phyloP scores from a whole-genome alignment of 2,888 invertebrate genomes.

The Malacosoma neustria region DNA sequence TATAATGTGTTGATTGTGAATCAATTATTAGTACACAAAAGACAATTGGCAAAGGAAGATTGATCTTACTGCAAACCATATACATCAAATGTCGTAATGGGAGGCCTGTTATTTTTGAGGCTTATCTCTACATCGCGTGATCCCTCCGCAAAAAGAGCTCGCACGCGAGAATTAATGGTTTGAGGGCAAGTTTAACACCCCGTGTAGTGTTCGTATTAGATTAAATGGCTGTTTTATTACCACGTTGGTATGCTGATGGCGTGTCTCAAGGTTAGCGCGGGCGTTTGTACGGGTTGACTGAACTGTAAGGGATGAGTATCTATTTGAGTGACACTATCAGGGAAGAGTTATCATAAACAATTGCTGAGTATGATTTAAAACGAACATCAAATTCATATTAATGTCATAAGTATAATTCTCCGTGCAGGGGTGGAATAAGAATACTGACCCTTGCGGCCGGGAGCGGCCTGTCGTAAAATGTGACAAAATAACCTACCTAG shows the following conservation, averaged over 20 bases:
- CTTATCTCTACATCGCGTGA: conserved; percentile 35
- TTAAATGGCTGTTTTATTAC: neutral
- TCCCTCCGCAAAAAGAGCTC: conserved; percentile 33
- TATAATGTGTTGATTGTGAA: too few species aligned
- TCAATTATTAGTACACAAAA: too few species aligned
- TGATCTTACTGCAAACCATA: neutral
- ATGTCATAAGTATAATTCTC: too few species aligned
- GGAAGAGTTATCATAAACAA: too few species aligned
- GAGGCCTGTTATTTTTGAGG: conserved; percentile 2
- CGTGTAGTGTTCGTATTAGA: conserved; percentile 1
- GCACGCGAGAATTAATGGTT: conserved; percentile 31
- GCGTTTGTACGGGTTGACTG: neutral
- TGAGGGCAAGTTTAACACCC: conserved; percentile 20
- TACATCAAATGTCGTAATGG: conserved; percentile 4
- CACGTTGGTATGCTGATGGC: neutral
- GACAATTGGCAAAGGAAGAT: too few species aligned
- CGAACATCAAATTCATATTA: too few species aligned
- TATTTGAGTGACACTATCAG: too few species aligned
- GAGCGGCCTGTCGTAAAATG: too few species aligned
- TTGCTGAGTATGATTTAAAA: too few species aligned
- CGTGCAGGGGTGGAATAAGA: too few species aligned
- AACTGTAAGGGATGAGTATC: neutral
- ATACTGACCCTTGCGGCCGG: too few species aligned
- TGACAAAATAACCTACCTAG: too few species aligned
- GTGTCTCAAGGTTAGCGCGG: neutral